A percentile compares a stretch with the other conserved stretches of the same genome.
These are phyloP conservation scores for Sinonovacula constricta DNA, from an alignment of 1,140 invertebrate genomes.

Conservation along the genomic window DNA sequence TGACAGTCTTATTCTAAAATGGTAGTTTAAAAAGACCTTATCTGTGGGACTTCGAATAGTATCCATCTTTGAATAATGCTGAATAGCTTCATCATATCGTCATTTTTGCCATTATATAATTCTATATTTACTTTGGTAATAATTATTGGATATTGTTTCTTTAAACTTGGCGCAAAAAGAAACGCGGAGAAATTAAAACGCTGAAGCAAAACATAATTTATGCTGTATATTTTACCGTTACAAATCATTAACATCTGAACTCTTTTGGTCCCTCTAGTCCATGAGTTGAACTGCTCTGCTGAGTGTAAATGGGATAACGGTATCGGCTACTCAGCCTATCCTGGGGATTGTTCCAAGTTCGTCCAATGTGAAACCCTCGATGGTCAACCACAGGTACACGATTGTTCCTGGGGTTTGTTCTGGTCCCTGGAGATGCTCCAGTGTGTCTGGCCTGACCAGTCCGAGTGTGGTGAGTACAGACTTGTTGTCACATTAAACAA, in stretches of 20 bases:
- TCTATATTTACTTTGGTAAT: background rate
- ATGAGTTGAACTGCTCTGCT: conserved; percentile 26
- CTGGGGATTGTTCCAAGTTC: conserved; percentile 43
- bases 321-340: conserved; percentile 35
- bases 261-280: background rate
- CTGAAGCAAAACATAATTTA: background rate
- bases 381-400: conserved; percentile 26
- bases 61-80: no score
- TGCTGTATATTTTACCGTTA: background rate
- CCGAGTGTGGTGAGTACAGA: conserved; percentile 42
- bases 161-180: background rate
- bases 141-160: background rate
- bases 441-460: conserved; percentile 34
- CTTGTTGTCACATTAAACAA: no score
- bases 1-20: no score
- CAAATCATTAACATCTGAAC: background rate
- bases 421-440: conserved; percentile 41
- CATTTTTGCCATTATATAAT: background rate
- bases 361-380: conserved; percentile 48
- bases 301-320: conserved; percentile 53
- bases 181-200: background rate
- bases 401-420: conserved; percentile 33
- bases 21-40: no score
- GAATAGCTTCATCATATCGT: background rate
- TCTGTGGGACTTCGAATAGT: no score